These are phyloP conservation scores for Ligdia adustata DNA, from an alignment of 2,888 invertebrate genomes.

Conservation along the genomic window DNA sequence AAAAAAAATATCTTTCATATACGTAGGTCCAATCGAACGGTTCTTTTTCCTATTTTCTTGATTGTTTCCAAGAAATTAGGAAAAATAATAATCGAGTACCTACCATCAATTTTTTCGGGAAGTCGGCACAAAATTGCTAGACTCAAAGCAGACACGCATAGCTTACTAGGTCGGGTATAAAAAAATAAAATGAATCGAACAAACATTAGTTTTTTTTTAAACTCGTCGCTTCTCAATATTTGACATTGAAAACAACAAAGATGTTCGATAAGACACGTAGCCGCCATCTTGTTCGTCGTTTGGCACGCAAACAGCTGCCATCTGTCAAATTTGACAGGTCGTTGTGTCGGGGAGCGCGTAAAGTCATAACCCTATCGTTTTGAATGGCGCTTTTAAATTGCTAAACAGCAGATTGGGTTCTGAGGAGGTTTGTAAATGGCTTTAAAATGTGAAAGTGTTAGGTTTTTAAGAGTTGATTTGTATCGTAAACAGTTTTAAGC, in stretches of 20 bases:
- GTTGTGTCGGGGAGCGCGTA: constrained; percentile 42
- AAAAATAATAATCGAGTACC: too few relatives aligned
- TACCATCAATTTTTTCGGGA: too few relatives aligned
- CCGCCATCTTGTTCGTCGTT: constrained; percentile 63
- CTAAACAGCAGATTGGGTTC: constrained; percentile 5
- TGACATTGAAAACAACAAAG: not conserved
- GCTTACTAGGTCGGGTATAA: too few relatives aligned
- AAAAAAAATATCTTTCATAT: too few relatives aligned
- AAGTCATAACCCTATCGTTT: constrained; percentile 44
- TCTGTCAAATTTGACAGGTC: constrained; percentile 55
- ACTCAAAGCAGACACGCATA: too few relatives aligned
- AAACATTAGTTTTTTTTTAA: too few relatives aligned
- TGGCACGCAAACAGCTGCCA: constrained; percentile 62
- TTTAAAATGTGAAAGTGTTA: not conserved
- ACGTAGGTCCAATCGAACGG: too few relatives aligned
- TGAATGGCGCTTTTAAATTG: constrained; percentile 20
- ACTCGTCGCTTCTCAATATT: not conserved
- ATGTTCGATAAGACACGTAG: constrained; percentile 53
- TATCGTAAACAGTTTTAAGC: too few relatives aligned
- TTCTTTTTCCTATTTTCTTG: too few relatives aligned
- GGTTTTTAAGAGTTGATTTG: not conserved
- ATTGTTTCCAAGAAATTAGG: too few relatives aligned
- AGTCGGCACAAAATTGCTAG: too few relatives aligned
- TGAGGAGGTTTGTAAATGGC: not conserved
- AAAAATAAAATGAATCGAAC: too few relatives aligned